phyloP scores from a whole-genome alignment of 2,888 invertebrate species.

The Sinodicranocentrus sp. region DNA sequence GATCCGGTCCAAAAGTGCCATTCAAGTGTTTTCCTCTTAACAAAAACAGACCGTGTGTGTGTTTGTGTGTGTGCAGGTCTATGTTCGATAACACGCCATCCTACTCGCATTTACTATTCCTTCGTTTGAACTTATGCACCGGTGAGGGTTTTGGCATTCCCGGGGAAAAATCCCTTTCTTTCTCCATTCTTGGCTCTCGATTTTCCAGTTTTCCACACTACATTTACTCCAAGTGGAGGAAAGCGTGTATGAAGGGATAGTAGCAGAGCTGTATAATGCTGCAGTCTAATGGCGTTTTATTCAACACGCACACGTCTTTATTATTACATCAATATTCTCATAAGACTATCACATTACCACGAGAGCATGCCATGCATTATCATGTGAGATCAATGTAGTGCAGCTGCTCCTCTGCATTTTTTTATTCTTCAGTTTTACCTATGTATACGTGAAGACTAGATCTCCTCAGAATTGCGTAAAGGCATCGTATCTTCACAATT shows the following conservation, averaged over 20 bases:
- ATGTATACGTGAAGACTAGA: too few relatives aligned
- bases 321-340: slow-evolving; percentile 63
- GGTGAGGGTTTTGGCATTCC: not conserved
- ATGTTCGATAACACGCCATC: too few relatives aligned
- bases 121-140: not conserved
- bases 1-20: slow-evolving; percentile 27
- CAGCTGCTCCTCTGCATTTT: slow-evolving; percentile 14
- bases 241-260: slow-evolving; percentile 1
- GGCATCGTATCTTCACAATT: not conserved
- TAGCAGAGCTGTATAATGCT: slow-evolving; percentile 2
- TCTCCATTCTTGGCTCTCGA: slow-evolving; percentile 27
- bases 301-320: slow-evolving; percentile 48
- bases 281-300: slow-evolving; percentile 32
- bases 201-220: slow-evolving; percentile 39
- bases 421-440: not conserved
- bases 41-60: slow-evolving; percentile 17
- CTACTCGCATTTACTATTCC: too few relatives aligned
- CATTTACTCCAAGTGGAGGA: slow-evolving; percentile 44
- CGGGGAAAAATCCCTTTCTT: slow-evolving; percentile 23
- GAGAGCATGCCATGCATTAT: slow-evolving; percentile 50
- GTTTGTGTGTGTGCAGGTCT: too few relatives aligned
- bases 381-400: slow-evolving; percentile 25
- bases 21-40: slow-evolving; percentile 35
- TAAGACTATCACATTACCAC: slow-evolving; percentile 51
- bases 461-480: not conserved